These are phyloP conservation scores for Sitobion miscanthi DNA, from an alignment of 1,140 invertebrate species.

Conservation along the genomic window DNA sequence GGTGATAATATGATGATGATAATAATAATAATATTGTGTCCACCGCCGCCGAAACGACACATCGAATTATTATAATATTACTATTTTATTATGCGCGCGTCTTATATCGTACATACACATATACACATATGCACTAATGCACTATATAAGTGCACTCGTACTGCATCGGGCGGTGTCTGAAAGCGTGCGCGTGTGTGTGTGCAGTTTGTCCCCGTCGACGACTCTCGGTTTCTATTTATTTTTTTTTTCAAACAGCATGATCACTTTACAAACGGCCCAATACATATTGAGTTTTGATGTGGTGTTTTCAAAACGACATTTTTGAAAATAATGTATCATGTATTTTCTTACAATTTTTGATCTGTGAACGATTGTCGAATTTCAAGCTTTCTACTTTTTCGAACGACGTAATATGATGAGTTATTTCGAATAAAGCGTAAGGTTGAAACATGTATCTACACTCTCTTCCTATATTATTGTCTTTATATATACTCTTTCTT, in stretches of 20 bases:
- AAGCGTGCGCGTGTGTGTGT: not conserved
- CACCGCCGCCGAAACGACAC: constrained; percentile 11
- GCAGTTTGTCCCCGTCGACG: not conserved
- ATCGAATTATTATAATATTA: not conserved
- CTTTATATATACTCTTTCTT: too few relatives aligned
- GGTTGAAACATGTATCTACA: not conserved
- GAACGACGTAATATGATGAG: too few relatives aligned
- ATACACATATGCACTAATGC: too few relatives aligned
- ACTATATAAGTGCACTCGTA: not conserved
- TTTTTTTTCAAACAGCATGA: not conserved
- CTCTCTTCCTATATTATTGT: too few relatives aligned
- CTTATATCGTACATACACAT: not conserved
- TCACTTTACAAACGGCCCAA: too few relatives aligned
- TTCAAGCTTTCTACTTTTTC: too few relatives aligned
- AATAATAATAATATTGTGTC: constrained; percentile 21
- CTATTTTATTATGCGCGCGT: not conserved
- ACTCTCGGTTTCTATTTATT: not conserved
- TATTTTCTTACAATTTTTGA: too few relatives aligned
- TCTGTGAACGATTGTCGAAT: too few relatives aligned
- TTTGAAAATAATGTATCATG: too few relatives aligned
- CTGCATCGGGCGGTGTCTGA: too few relatives aligned
- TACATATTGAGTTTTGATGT: not conserved
- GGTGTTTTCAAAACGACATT: not conserved
- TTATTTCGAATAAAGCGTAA: too few relatives aligned
- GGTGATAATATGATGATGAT: not conserved